Base-by-base conservation (phyloP, 2,113 vertebrate genomes). In the Paramisgurnus dabryanus region DNA sequence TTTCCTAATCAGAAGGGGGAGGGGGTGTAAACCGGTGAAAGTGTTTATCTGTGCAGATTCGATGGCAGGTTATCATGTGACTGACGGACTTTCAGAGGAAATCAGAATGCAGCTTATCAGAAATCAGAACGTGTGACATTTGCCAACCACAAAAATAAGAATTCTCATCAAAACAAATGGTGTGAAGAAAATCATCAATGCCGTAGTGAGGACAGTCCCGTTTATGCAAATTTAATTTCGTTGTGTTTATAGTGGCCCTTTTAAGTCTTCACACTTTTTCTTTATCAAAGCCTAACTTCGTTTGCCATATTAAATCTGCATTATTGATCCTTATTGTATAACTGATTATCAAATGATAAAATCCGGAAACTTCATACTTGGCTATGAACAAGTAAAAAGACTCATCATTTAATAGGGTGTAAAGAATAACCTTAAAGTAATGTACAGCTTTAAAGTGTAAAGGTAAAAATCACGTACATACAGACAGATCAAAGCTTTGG, bases 71-170 rank as follows among this genome's bases (percentile, higher is more conserved):
- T n/a, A 76, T 63, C 67, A 27, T 61, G 72, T 60, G 55, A 74
- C 17, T 78, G 57, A 60, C 65, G 40, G 47, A 45, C 61, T 80
- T 75, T 75, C 69, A 67, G n/a, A 40, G 77, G 79, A 82, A 79
- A 82, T 82, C 55, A 76, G 43, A 85, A 85, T 63, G 70, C 49
- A 76, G 73, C 74, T 40, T 69, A 84, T 75, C 72, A 75, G 72
- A 75, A 63, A 75, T 47, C 79, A 68, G 76, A 80, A 50, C 64
- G 76, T 50, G 83, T 85, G 74, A 84, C 80, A 79, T 76, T 82
- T 85, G 49, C 80, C 41, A 79, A 85, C 84, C 84, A 85, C 84
- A 85, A 82, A 85, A 85, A 82, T 73, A 80, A 76, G 73, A 80
- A 76, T 76, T 71, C 43, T 45, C 65, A 71, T 79, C n/a, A 77